These are phyloP conservation scores for Sphenopsis melanotis DNA, from an alignment of 2,797 vertebrate genomes.

Conservation along the genomic window DNA sequence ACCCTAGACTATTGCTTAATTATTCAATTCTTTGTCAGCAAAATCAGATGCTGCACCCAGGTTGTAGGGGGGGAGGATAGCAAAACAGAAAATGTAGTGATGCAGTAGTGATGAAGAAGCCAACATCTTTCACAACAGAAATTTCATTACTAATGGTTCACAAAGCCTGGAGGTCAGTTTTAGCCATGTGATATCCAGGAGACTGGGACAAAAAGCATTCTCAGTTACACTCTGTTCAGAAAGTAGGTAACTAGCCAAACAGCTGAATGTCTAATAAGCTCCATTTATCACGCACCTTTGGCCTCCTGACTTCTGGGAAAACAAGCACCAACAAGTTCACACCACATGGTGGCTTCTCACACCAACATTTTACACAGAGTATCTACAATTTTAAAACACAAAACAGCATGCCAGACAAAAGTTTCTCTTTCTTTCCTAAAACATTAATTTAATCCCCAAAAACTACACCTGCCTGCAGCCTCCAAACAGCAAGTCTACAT, in stretches of 20 bases:
- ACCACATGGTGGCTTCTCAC: neutral
- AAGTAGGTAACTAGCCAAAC: neutral
- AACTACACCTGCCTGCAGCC: neutral
- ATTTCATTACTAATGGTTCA: neutral
- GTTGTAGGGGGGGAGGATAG: accelerated
- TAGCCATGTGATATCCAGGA: neutral
- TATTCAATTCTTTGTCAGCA: neutral
- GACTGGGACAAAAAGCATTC: neutral
- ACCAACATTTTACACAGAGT: neutral
- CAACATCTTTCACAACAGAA: neutral
- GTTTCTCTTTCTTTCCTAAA: neutral
- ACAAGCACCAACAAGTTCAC: neutral
- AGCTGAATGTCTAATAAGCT: neutral
- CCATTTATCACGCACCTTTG: neutral
- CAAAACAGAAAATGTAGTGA: neutral
- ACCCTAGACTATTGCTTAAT: neutral
- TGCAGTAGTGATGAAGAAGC: neutral
- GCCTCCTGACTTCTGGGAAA: neutral
- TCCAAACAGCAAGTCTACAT: neutral
- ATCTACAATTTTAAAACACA: neutral
- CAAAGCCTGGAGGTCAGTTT: neutral
- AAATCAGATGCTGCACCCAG: neutral
- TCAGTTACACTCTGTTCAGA: neutral
- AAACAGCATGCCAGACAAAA: neutral
- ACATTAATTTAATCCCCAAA: neutral